Evolutionary conservation across 35 echinoderm and acorn worm species (phyloP).

Genomic region (Lytechinus variegatus): DNA sequence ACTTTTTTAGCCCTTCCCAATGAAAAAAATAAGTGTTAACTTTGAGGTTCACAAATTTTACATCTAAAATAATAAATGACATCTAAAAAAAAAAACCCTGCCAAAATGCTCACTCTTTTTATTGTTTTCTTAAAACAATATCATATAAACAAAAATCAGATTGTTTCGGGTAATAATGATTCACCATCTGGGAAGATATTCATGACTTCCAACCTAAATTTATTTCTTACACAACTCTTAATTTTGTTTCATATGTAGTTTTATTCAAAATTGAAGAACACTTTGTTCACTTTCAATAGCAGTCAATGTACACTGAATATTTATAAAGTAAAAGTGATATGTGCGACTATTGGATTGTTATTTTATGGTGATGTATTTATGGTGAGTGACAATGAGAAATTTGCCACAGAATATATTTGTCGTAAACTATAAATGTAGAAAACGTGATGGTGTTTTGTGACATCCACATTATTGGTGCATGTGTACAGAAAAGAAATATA

Average conservation of each 20-base stretch:
- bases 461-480: not conserved
- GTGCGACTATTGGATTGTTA: not conserved
- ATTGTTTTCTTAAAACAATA: too few relatives aligned
- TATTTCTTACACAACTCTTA: not conserved
- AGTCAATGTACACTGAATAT: not conserved
- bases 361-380: not conserved
- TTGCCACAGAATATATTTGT: too few relatives aligned
- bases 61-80: too few relatives aligned
- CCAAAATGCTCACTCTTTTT: too few relatives aligned
- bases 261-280: not conserved
- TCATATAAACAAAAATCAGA: too few relatives aligned
- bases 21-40: too few relatives aligned
- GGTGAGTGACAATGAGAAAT: not conserved
- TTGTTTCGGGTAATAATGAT: not conserved
- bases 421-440: too few relatives aligned
- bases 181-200: not conserved
- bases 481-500: not conserved
- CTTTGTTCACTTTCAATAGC: not conserved
- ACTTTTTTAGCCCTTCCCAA: not conserved
- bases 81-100: too few relatives aligned
- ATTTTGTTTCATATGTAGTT: not conserved
- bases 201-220: not conserved
- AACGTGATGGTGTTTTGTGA: not conserved
- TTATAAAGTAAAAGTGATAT: not conserved
- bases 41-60: too few relatives aligned